Base-by-base conservation (phyloP, 2,888 invertebrate genomes). In the Gymnoscelis rufifasciata region DNA sequence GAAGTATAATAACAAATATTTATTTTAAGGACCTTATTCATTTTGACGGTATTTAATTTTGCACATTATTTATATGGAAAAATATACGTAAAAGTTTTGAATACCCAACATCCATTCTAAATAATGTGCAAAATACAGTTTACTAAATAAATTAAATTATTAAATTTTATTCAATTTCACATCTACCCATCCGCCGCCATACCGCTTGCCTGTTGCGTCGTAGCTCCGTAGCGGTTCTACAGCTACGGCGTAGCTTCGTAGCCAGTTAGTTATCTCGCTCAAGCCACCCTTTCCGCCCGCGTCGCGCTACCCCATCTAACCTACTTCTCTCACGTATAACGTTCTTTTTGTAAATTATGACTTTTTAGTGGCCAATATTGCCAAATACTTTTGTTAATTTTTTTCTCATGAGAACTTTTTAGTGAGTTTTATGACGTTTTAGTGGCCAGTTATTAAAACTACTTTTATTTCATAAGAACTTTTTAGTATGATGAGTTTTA, bases 211-310 rank as follows among this genome's bases (percentile, higher is more conserved):
- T 82, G 82, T 82, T 82, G 82, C 81, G 77, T 65, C 71, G 74
- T 66, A 64, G 65, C 67, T 37, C 56, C 60, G 66, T 69, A 68
- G 70, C 66, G 19, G 19, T 11, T 6, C 26, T 26, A 47, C 51
- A 63, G 72, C 43, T 40, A 44, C 49, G 49, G 15, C 49, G 49
- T 49, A 50, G 50, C 50, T 45, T 62, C 74, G 79, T 78, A 79
- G 84, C 72, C 83, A 86, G 86, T 86, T 71, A 86, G 86, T 86
- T 71, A 72, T 74, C 72, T 70, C 68, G 67, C 72, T 76, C 66
- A 71, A 62, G 68, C 68, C 81, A 74, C 60, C 60, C 79, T 71
- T 77, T 68, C 72, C 81, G 74, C 80, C 66, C 83, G 84, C 75
- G 69, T 68, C 69, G 67, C 66, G 62, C 61, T 65, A 55, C 52